Percentiles rank a stretch among this genome's conserved stretches.
These are phyloP conservation scores for Drosophila limbata DNA, from an alignment of 2,888 invertebrate species.

Conservation along the genomic window DNA sequence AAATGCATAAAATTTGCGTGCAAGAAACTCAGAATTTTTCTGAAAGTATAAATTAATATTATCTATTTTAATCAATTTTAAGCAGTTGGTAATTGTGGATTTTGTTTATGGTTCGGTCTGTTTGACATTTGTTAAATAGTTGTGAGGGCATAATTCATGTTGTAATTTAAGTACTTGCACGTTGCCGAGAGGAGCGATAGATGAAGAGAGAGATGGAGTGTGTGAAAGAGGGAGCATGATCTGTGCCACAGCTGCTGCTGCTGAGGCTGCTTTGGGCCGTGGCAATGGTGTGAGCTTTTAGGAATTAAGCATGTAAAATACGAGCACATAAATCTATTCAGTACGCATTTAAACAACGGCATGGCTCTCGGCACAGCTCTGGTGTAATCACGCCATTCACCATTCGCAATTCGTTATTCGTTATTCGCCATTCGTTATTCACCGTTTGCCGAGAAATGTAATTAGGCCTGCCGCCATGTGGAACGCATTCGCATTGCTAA, in stretches of 20 bases:
- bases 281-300: constrained; percentile 41
- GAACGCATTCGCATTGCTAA: constrained; percentile 59
- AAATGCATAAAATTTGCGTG: neutral
- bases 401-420: constrained; percentile 51
- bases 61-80: too few relatives aligned
- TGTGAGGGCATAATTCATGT: constrained; percentile 60
- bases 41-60: too few relatives aligned
- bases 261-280: constrained; percentile 2
- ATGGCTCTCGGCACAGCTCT: constrained; percentile 20
- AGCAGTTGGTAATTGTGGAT: neutral
- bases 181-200: constrained; percentile 4
- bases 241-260: constrained; percentile 34
- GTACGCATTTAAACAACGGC: constrained; percentile 68
- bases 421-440: constrained; percentile 44
- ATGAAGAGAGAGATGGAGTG: neutral
- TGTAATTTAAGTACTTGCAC: constrained; percentile 63
- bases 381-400: constrained; percentile 67
- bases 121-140: constrained; percentile 41
- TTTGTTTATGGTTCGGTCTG: neutral
- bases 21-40: neutral
- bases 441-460: constrained; percentile 62
- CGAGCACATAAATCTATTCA: constrained; percentile 78
- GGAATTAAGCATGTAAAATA: constrained; percentile 75
- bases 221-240: constrained; percentile 1
- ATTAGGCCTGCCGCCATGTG: constrained; percentile 77